Evolutionary conservation across 64 coral and sea anemone genomes (phyloP).

Genomic region (Anthopleura sola): DNA sequence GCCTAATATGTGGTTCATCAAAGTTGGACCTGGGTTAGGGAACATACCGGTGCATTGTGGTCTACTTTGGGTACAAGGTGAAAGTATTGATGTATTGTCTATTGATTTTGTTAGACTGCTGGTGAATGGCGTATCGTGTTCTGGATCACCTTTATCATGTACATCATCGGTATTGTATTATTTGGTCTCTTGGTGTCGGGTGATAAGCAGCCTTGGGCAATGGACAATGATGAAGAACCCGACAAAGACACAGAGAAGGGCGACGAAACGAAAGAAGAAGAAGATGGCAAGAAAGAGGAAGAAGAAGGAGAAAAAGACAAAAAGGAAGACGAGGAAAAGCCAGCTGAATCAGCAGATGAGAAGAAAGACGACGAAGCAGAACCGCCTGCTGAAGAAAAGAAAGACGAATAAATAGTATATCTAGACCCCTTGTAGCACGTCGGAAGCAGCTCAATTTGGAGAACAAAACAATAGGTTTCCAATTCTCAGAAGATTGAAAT

Average conservation of each 20-base stretch:
- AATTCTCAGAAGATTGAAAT: no score
- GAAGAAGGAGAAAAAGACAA: slow-evolving; percentile 54
- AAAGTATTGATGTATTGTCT: slow-evolving; percentile 54
- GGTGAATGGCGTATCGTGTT: slow-evolving; percentile 95
- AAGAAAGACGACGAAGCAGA: slow-evolving; percentile 34
- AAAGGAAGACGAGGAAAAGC: slow-evolving; percentile 46
- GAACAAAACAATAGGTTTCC: no score
- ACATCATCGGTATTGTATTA: slow-evolving; percentile 84
- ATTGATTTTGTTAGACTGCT: slow-evolving; percentile 56
- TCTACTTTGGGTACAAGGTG: no score
- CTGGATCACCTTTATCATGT: slow-evolving; percentile 93
- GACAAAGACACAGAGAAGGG: slow-evolving; percentile 46
- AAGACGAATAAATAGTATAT: slow-evolving; percentile 15
- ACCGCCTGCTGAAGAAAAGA: slow-evolving; percentile 11
- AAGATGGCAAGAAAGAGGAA: slow-evolving; percentile 34
- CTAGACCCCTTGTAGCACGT: no score
- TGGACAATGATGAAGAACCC: slow-evolving; percentile 31
- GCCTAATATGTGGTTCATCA: no score
- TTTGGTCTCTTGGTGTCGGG: slow-evolving; percentile 86
- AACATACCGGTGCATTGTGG: no score
- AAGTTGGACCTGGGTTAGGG: no score
- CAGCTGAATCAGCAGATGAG: slow-evolving; percentile 37
- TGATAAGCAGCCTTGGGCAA: slow-evolving; percentile 84
- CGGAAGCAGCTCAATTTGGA: no score
- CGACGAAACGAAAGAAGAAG: slow-evolving; percentile 33